These are phyloP conservation scores for Suricata suricatta DNA, from an alignment of 2,113 vertebrate genomes.

Conservation along the genomic window DNA sequence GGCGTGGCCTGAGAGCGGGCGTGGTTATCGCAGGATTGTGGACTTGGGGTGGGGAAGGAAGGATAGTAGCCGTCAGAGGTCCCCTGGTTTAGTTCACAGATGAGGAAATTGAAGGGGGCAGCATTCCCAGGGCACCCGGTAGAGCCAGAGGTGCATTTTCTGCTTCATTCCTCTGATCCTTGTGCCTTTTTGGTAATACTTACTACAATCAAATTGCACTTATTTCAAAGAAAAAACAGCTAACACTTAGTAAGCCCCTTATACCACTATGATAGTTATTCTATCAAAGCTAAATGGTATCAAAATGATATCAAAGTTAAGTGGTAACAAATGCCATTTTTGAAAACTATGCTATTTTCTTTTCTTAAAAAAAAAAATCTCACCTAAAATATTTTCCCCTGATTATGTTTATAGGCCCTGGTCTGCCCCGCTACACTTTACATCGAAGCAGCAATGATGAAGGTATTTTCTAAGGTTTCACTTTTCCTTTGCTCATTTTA, in stretches of 20 bases:
- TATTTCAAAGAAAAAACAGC: background rate
- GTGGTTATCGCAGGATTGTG: fast-evolving
- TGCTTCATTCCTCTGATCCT: background rate
- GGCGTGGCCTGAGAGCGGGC: background rate
- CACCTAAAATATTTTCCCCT: conserved; percentile 20
- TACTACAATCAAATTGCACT: background rate
- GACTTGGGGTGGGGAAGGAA: background rate
- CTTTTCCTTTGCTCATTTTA: background rate
- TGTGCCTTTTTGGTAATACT: background rate
- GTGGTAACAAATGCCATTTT: conserved; percentile 26
- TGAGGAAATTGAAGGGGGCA: background rate
- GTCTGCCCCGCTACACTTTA: conserved; percentile 89
- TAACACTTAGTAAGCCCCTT: background rate
- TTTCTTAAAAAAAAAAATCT: background rate
- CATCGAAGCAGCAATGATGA: conserved; percentile 83
- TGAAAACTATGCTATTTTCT: background rate
- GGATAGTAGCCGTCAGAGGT: background rate
- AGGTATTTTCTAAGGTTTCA: conserved; percentile 83
- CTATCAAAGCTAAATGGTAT: background rate
- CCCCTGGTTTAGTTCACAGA: background rate
- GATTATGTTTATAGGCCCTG: conserved; percentile 90
- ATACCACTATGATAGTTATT: background rate
- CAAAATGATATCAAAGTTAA: background rate
- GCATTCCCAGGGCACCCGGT: background rate
- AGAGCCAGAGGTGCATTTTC: background rate